Evolutionary conservation across 2,888 invertebrate species (phyloP), one percentile per base, ranked within the genome.

Genomic region (Deladenus siricidicola): DNA sequence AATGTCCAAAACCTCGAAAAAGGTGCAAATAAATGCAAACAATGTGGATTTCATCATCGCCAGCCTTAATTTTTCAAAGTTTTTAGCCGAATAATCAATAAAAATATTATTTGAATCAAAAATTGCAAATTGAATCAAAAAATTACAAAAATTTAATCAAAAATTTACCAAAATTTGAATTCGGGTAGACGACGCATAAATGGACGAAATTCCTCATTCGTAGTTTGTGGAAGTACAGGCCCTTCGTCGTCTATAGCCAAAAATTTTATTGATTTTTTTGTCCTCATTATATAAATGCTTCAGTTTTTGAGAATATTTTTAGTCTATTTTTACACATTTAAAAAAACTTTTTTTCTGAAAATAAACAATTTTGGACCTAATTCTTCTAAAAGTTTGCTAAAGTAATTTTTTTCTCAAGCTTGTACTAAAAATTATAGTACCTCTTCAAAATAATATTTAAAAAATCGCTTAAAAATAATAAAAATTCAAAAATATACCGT

Each of bases 1-100:
- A 81, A 99, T 88, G 84, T 99, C 93, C 82, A 96, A 92, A 76
- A 89, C 88, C 79, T 96, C 92, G 81, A 98, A 93, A 82, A 93
- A 89, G 63, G 98, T 98, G 83, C 92, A 93, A 71, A 86, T 82
- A 79, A 90, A 85, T 47, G 88, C 92, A 73, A 98, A 85, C 14
- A 90, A 72, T 43, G 94, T 91, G 72, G 94, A 92, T 81, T 92
- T 93, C 63, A 89, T 87, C 65, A 93, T 89, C 72, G 94, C 92
- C 74, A 94, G 87, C 84, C 84, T 84, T 74, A 51, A 44, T 21
- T 8, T 8, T 39, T 28, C 28, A 59, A 45, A 26, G 24, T n/a
- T 45, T 21, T 44, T 14, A 19, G 14, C 1, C 45, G 4, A 24
- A 24, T 17, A n/a, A n/a, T n/a, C n/a, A n/a, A n/a, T n/a, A n/a